These are phyloP conservation scores for Orientallactaga bullata DNA, from an alignment of 2,113 vertebrate genomes.

Conservation along the genomic window DNA sequence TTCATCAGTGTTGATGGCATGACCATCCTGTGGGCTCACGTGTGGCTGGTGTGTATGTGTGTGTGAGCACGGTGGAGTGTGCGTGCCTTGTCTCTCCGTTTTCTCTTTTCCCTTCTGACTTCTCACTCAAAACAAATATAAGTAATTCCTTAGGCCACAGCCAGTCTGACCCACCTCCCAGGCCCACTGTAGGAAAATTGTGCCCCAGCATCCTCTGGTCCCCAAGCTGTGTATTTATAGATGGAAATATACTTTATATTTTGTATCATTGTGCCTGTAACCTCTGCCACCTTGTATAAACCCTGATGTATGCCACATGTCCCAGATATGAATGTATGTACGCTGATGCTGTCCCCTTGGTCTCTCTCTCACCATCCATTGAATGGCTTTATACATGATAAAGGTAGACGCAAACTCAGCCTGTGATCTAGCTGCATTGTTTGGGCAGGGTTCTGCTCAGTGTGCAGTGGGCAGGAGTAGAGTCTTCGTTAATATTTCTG, in stretches of 20 bases:
- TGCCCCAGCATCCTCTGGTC: conserved; percentile 54
- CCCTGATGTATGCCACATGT: conserved; percentile 76
- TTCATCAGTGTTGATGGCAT: conserved; percentile 83
- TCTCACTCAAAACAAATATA: conserved; percentile 47
- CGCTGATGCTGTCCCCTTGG: conserved; percentile 74
- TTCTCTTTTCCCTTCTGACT: conserved; percentile 3
- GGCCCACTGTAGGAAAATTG: conserved; percentile 14
- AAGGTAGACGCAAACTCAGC: conserved; percentile 87
- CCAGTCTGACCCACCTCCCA: neutral
- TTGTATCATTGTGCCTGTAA: conserved; percentile 88
- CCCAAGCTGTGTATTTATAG: conserved; percentile 89
- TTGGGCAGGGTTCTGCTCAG: conserved; percentile 75
- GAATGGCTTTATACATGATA: conserved; percentile 97
- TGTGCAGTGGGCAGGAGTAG: neutral
- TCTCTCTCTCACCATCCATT: conserved; percentile 91
- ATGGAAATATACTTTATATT: conserved; percentile 89
- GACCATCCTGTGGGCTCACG: conserved; percentile 21
- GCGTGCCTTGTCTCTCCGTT: conserved; percentile 40
- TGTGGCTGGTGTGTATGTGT: neutral
- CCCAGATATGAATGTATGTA: conserved; percentile 90
- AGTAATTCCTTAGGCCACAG: neutral
- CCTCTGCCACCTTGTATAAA: conserved; percentile 82
- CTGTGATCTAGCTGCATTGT: conserved; percentile 87
- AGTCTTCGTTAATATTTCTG: neutral
- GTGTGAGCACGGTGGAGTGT: neutral